Evolutionary conservation across 2,888 invertebrate genomes (phyloP).

Genomic region (Bibio marci): DNA sequence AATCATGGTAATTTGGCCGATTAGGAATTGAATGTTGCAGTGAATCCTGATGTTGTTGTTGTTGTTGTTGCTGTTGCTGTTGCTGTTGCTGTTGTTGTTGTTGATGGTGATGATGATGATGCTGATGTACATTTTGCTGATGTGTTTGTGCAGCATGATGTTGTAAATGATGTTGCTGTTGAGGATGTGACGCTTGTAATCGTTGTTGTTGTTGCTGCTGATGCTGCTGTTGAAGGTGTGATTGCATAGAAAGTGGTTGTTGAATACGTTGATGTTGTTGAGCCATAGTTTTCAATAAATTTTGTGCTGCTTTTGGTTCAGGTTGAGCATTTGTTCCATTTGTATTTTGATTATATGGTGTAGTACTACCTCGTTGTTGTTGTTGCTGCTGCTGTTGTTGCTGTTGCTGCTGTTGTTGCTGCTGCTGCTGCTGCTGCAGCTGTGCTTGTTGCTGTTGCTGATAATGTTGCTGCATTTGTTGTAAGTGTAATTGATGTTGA

Average conservation of each 20-base stretch:
- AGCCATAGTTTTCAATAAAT: constrained; percentile 91
- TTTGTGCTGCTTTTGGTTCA: constrained; percentile 83
- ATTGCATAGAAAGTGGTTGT: background rate
- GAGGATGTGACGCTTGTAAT: constrained; percentile 15
- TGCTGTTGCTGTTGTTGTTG: constrained; percentile 16
- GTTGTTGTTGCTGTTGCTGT: constrained; percentile 26
- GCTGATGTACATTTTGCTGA: constrained; percentile 20
- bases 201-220: background rate
- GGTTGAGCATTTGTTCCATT: constrained; percentile 33
- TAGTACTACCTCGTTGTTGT: constrained; percentile 12
- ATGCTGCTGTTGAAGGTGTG: too few relatives aligned
- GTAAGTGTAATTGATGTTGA: constrained; percentile 11
- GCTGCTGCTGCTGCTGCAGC: constrained; percentile 3
- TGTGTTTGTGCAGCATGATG: too few relatives aligned
- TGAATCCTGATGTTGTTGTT: constrained; percentile 18
- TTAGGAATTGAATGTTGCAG: constrained; percentile 22
- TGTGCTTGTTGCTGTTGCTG: background rate
- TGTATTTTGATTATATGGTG: constrained; percentile 12
- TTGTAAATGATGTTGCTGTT: constrained; percentile 22
- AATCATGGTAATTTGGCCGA: too few relatives aligned
- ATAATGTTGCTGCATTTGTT: constrained; percentile 7
- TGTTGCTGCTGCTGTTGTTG: constrained; percentile 16
- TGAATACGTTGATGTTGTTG: constrained; percentile 62
- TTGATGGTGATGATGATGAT: constrained; percentile 19
- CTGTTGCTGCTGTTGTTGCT: constrained; percentile 19